Conservation (phyloP, 2,797 vertebrate species). For the Rhinogobio ventralis region DNA sequence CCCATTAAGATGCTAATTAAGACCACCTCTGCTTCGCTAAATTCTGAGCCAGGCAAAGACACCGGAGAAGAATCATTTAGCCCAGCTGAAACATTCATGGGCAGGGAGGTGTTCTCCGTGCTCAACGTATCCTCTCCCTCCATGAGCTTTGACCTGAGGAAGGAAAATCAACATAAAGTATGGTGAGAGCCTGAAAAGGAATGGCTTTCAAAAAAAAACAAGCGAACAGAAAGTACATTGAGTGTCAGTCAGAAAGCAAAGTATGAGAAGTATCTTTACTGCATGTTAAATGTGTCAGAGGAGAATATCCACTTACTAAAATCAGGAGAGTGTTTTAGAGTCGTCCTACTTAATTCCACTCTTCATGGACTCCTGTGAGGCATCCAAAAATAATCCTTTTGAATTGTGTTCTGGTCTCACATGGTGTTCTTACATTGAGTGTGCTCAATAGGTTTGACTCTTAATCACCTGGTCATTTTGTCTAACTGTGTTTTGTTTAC, state of each 20-base stretch:
- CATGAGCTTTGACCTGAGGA: conserved; percentile 69
- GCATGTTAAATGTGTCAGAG: conserved; percentile 1
- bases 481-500: conserved; percentile 51
- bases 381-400: conserved; percentile 38
- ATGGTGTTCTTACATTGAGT: conserved; percentile 5
- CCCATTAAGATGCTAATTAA: conserved; percentile 88
- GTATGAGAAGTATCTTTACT: background rate
- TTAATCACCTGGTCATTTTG: conserved; percentile 33
- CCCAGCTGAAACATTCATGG: conserved; percentile 60
- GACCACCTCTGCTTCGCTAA: conserved; percentile 80
- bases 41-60: conserved; percentile 49
- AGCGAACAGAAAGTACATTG: background rate
- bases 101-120: conserved; percentile 38
- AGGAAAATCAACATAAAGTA: conserved; percentile 22
- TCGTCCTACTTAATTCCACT: conserved; percentile 30
- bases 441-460: conserved; percentile 4
- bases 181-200: background rate
- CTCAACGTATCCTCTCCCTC: conserved; percentile 43
- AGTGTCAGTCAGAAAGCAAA: background rate
- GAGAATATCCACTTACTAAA: conserved; percentile 49
- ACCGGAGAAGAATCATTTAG: conserved; percentile 56
- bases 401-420: conserved; percentile 26
- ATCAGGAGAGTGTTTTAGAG: conserved; percentile 36
- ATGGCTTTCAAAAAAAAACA: background rate
- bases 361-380: conserved; percentile 39